Base-by-base conservation (phyloP, 2,888 invertebrate species). In the Lacanobia oleracea region DNA sequence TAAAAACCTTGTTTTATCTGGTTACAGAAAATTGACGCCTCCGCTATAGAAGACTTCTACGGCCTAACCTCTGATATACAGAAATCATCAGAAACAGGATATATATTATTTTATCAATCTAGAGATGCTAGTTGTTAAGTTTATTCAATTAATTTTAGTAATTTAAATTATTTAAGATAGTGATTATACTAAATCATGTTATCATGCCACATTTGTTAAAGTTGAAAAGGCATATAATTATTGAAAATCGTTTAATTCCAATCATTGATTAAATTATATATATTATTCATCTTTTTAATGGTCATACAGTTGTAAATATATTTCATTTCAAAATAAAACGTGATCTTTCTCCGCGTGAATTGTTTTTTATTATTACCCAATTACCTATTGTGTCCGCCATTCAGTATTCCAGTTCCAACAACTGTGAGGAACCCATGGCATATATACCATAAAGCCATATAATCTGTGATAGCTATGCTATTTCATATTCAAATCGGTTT, bases 11-110 rank as follows among this genome's bases (percentile, higher is more conserved):
- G 8, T 64, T 75, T 76, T 80, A 77, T 75, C 83, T 85, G 45
- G 82, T 96, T 97, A 21, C 96, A 99, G 99, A 99, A 99, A 98
- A 99, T 99, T 90, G 99, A 99, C 93, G 99, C 99, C 68, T 99
- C 99, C 73, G 98, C 99, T 86, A 99, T 99, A 95, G 99, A 99
- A 97, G 99, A 99, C 95, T 99, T 99, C 96, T 99, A 99, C 96
- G 99, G 99, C 91, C 97, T 99, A 91, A 99, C 99, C 72, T 99
- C 99, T 79, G 99, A 99, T 94, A 98, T 99, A 92, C 99, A 99
- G 94, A 99, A 99, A 96, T 99, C 99, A 84, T 99, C 99, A 53
- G 99, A 99, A 96, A 99, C 99, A 68, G 99, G 99, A 88, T 99
- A 99, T 96, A 99, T 99, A 93, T 96, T 99, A 89, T 99, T 99